Conservation (phyloP, 2,113 vertebrate species). For the Psettodes erumei region DNA sequence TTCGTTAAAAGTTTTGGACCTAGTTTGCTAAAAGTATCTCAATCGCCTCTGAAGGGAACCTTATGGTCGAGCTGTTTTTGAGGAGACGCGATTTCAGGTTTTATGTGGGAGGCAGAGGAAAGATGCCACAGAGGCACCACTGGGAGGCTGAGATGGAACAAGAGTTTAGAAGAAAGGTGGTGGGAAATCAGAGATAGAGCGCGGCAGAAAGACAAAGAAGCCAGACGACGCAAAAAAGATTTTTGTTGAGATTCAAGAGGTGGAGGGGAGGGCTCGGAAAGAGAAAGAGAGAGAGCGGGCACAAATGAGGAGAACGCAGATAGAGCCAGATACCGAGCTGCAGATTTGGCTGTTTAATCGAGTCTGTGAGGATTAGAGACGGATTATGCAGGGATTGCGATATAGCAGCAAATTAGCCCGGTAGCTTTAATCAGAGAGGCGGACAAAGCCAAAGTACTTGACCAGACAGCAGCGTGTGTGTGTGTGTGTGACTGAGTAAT, state of each 20-base stretch:
- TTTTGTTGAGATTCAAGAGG: conserved; percentile 47
- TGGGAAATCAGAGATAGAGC: neutral
- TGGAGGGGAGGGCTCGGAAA: conserved; percentile 26
- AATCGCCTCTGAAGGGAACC: conserved; percentile 23
- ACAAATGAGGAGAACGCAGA: conserved; percentile 64
- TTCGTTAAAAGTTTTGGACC: neutral
- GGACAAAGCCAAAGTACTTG: conserved; percentile 66
- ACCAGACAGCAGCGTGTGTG: conserved; percentile 47
- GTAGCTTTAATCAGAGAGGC: conserved; percentile 81
- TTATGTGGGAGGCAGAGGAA: neutral
- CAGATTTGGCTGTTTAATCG: conserved; percentile 82
- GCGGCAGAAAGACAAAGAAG: conserved; percentile 16
- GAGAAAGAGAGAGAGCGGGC: conserved; percentile 25
- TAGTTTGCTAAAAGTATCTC: conserved; percentile 4
- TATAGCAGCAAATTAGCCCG: conserved; percentile 83
- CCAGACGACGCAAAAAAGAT: conserved; percentile 26
- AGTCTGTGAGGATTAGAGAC: conserved; percentile 79
- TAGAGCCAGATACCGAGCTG: conserved; percentile 72
- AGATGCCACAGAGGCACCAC: neutral
- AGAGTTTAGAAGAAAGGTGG: conserved; percentile 21
- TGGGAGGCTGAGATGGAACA: neutral
- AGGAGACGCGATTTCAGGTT: neutral
- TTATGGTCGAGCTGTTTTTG: neutral
- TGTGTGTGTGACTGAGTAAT: conserved; percentile 39
- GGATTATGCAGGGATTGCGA: conserved; percentile 82